These are phyloP conservation scores for Agrochola macilenta DNA, from an alignment of 2,888 invertebrate species.

Conservation along the genomic window DNA sequence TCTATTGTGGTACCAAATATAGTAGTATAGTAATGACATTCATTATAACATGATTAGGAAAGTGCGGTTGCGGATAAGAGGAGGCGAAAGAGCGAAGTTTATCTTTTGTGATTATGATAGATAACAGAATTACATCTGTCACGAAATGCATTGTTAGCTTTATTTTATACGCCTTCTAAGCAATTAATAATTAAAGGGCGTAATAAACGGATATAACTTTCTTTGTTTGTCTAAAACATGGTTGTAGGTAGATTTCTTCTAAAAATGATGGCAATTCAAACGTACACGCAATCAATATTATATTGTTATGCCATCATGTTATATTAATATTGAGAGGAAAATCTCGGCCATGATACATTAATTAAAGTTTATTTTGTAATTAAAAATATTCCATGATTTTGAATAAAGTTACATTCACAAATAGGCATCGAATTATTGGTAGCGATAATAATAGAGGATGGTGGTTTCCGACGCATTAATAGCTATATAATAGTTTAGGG, in stretches of 20 bases:
- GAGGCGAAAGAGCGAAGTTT: slow-evolving; percentile 4
- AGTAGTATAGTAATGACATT: slow-evolving; percentile 6
- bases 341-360: neutral
- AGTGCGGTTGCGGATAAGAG: neutral
- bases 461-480: neutral
- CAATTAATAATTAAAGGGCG: slow-evolving; percentile 2
- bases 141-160: slow-evolving; percentile 22
- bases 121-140: slow-evolving; percentile 6
- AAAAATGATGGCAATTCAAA: neutral
- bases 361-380: slow-evolving; percentile 4
- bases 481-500: too few relatives aligned
- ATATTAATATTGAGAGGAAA: neutral
- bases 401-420: neutral
- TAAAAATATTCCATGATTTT: neutral
- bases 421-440: neutral
- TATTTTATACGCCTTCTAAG: neutral
- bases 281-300: neutral
- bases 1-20: slow-evolving; percentile 24
- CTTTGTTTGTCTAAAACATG: neutral
- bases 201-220: neutral
- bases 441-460: neutral
- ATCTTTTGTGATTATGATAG: slow-evolving; percentile 8
- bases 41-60: slow-evolving; percentile 11
- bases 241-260: too few relatives aligned
- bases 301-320: neutral